phyloP scores from a whole-genome alignment of 2,888 invertebrate species.

The Dioctria linearis region DNA sequence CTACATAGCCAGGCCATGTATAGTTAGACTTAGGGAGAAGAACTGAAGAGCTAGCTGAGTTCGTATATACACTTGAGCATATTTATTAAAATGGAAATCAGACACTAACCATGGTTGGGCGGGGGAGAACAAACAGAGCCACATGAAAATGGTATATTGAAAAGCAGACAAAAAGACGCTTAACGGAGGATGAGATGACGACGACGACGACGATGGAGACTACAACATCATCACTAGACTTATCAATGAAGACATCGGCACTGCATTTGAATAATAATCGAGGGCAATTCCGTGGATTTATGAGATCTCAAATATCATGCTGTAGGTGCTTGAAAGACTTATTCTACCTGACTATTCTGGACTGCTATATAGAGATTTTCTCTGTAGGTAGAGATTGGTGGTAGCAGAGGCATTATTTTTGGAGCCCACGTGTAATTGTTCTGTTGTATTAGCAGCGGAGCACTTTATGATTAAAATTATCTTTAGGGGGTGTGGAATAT shows the following conservation, averaged over 20 bases:
- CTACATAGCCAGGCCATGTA: not conserved
- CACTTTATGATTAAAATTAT: constrained; percentile 22
- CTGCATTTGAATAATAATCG: constrained; percentile 55
- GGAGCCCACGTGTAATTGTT: constrained; percentile 41
- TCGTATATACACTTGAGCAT: constrained; percentile 22
- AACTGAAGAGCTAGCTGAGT: not conserved
- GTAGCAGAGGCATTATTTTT: constrained; percentile 16
- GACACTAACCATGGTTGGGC: constrained; percentile 9
- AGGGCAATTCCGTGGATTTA: constrained; percentile 49
- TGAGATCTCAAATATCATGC: constrained; percentile 40
- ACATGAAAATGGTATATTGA: not conserved
- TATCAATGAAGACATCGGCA: constrained; percentile 56
- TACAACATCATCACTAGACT: constrained; percentile 47
- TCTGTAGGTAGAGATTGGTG: constrained; percentile 2
- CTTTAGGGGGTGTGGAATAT: not conserved
- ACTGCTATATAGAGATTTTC: not conserved
- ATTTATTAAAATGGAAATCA: constrained; percentile 49
- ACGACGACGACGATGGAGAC: constrained; percentile 34
- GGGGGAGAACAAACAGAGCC: constrained; percentile 20
- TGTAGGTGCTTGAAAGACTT: constrained; percentile 31
- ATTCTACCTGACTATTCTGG: not conserved
- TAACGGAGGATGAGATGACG: not conserved
- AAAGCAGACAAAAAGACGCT: not conserved
- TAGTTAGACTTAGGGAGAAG: too few relatives aligned
- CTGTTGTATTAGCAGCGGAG: not conserved